Percentiles rank a stretch among this genome's conserved stretches.
These are phyloP conservation scores for Hyphantria cunea DNA, from an alignment of 1,140 invertebrate genomes.

Conservation along the genomic window DNA sequence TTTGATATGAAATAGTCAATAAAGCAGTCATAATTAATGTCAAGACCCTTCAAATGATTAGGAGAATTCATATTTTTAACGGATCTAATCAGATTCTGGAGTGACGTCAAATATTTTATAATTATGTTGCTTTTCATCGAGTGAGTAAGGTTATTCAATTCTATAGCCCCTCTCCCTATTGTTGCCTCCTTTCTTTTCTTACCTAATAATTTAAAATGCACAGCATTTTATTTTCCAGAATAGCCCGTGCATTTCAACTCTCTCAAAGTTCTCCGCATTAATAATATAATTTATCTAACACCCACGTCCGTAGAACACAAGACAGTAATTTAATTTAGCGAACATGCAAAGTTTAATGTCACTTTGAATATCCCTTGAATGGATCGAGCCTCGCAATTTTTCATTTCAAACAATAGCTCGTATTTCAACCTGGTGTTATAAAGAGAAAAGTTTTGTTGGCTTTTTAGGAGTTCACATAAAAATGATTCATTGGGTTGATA, in stretches of 20 bases:
- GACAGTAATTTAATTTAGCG: conserved; percentile 23
- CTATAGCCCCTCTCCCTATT: no score
- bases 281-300: conserved; percentile 13
- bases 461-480: background rate
- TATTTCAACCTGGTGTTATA: background rate
- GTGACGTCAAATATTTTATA: no score
- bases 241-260: background rate
- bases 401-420: background rate
- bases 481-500: background rate
- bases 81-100: no score
- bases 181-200: no score
- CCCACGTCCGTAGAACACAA: conserved; percentile 1
- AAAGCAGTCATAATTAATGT: no score
- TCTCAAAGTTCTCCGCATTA: background rate
- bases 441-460: background rate
- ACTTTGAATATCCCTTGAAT: background rate
- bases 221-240: no score
- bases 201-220: no score
- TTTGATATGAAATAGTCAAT: no score
- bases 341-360: conserved; percentile 9
- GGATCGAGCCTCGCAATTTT: background rate
- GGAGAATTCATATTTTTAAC: no score
- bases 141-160: no score
- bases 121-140: no score
- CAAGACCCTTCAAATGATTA: no score